These are phyloP conservation scores for Aproaerema taeniolella DNA, from an alignment of 2,888 invertebrate genomes.

Conservation along the genomic window DNA sequence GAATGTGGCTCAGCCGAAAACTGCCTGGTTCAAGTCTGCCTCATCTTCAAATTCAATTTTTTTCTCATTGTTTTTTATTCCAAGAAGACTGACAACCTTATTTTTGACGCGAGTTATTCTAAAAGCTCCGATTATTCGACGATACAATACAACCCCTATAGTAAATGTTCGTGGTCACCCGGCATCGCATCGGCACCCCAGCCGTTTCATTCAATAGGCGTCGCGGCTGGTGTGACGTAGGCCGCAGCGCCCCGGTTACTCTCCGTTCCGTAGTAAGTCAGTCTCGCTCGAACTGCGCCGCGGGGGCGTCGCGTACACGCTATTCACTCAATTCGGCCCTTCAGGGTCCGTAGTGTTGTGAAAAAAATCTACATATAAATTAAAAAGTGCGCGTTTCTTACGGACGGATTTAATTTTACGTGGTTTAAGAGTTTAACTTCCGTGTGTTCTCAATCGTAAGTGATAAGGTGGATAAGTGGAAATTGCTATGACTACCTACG, in stretches of 20 bases:
- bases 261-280: constrained; percentile 28
- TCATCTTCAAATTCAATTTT: too few relatives aligned
- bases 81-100: too few relatives aligned
- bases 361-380: constrained; percentile 23
- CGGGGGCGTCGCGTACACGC: constrained; percentile 38
- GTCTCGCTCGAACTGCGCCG: constrained; percentile 47
- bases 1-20: too few relatives aligned
- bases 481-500: constrained; percentile 58
- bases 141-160: constrained; percentile 19
- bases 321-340: constrained; percentile 21
- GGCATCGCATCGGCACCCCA: too few relatives aligned
- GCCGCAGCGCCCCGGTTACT: constrained; percentile 54
- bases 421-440: constrained; percentile 17
- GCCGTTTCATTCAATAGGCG: constrained; percentile 56
- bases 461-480: constrained; percentile 64
- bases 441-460: constrained; percentile 44
- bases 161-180: too few relatives aligned
- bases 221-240: constrained; percentile 57
- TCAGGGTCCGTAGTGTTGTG: constrained; percentile 28
- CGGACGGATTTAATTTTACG: constrained; percentile 25
- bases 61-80: too few relatives aligned
- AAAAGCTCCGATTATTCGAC: neutral
- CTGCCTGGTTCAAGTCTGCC: too few relatives aligned
- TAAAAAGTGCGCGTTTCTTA: constrained; percentile 10
- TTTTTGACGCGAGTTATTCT: too few relatives aligned